These are phyloP conservation scores for Oncorhynchus mykiss DNA, from an alignment of 2,113 vertebrate species.

Conservation along the genomic window DNA sequence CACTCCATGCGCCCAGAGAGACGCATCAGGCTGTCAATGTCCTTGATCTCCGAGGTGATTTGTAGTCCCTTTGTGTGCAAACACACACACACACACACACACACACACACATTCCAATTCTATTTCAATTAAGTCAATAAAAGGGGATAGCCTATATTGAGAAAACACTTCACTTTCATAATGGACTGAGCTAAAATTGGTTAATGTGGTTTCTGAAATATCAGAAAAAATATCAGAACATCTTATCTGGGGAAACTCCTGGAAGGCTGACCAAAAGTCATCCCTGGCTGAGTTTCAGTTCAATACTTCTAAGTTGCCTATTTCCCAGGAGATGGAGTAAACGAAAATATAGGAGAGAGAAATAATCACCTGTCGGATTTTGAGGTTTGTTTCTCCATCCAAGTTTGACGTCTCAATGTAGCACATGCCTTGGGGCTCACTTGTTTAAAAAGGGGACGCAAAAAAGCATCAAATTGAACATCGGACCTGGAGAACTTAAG, in stretches of 20 bases:
- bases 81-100: background rate
- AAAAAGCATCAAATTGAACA: constrained; percentile 4
- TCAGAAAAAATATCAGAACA: too few species aligned
- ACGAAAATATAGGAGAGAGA: background rate
- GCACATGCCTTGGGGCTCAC: constrained; percentile 98
- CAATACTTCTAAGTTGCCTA: too few species aligned
- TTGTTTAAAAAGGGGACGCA: constrained; percentile 61
- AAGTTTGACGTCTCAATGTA: constrained; percentile 99
- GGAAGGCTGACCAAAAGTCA: too few species aligned
- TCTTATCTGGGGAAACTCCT: too few species aligned
- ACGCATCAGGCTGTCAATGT: constrained; percentile 87
- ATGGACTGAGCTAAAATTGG: too few species aligned
- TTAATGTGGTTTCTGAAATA: too few species aligned
- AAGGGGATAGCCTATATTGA: too few species aligned
- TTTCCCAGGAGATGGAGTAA: background rate
- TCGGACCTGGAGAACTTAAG: constrained; percentile 4
- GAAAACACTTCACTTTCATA: too few species aligned
- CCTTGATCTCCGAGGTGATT: constrained; percentile 87
- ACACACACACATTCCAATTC: background rate
- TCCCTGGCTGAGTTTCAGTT: too few species aligned
- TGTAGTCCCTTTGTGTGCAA: constrained; percentile 83
- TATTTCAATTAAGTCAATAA: too few species aligned
- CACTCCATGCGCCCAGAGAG: constrained; percentile 93
- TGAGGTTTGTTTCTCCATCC: constrained; percentile 98
- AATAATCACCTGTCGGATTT: constrained; percentile 91